Percentiles rank a stretch among this genome's conserved stretches.
These are phyloP conservation scores for Dipodomys merriami DNA, from an alignment of 2,113 vertebrate genomes.

Conservation along the genomic window DNA sequence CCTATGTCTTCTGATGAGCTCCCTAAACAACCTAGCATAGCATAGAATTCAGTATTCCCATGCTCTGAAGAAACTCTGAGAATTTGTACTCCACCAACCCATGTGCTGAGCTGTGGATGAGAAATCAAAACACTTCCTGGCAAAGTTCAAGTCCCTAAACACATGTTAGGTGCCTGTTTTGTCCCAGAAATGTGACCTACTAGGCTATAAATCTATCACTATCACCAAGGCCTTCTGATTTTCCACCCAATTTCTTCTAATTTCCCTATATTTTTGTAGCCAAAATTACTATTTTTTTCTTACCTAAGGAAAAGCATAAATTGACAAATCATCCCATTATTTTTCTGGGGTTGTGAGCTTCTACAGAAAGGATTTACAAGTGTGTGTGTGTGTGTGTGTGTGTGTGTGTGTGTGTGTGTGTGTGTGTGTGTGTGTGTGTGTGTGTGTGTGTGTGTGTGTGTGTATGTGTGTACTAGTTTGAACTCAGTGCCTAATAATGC, in stretches of 20 bases:
- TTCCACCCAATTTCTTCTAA: background rate
- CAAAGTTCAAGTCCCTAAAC: background rate
- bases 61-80: no score
- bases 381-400: no score
- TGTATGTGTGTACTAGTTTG: no score
- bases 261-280: background rate
- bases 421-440: no score
- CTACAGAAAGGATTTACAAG: background rate
- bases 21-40: no score
- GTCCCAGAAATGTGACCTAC: background rate
- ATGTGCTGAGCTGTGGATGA: background rate
- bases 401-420: no score
- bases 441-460: no score
- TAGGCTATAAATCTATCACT: background rate
- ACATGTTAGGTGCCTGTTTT: background rate
- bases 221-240: background rate
- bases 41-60: no score
- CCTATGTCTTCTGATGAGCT: no score
- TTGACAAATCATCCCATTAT: conserved; percentile 6
- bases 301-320: background rate
- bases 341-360: background rate
- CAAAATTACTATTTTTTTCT: background rate
- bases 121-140: background rate
- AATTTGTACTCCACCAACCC: background rate
- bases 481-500: no score